Base-by-base conservation (phyloP, 1,140 invertebrate species). In the Grapholita molesta region DNA sequence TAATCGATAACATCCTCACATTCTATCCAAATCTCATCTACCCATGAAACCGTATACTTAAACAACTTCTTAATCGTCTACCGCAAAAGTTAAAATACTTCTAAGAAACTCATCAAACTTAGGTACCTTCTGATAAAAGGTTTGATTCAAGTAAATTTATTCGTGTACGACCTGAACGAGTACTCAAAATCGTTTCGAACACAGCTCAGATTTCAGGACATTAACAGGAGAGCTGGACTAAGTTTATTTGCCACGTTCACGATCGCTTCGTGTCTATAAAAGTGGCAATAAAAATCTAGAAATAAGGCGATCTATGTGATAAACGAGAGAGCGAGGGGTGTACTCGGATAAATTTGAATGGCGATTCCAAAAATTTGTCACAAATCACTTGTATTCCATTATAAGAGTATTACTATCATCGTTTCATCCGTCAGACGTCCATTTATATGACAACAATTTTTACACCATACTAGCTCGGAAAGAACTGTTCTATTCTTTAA, bases 261-360 rank as follows among this genome's bases (percentile, higher is more conserved):
- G 71, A 84, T 79, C 80, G 78, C 74, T 76, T 52, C 65, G 66
- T 65, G 66, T 69, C 74, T 74, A 72, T 84, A 84, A 80, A 82
- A 84, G 79, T 76, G 74, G 64, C 78, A 80, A 80, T 84, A 82
- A 79, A 80, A 61, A 55, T 15, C 35, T 84, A 82, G 78, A 80
- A 61, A 55, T 15, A 38, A 23, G 15, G 18, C 33, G 25, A 15
- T 33, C n/a, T 52, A 4, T 28, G 66, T 64, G 65, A 67, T 33
- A 70, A 25, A 11, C 18, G 25, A 38, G 7, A 52, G 21, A 11
- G 67, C 25, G 7, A 3, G 9, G 3, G 7, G 28, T 30, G 3
- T 30, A n/a, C n/a, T n/a, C n/a, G n/a, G n/a, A n/a, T n/a, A n/a
- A n/a, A n/a, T n/a, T n/a, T n/a, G n/a, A n/a, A n/a, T n/a, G n/a